Evolutionary conservation across 1,140 invertebrate genomes (phyloP), one percentile per base, ranked within the genome.

Genomic region (Polyergus mexicanus): DNA sequence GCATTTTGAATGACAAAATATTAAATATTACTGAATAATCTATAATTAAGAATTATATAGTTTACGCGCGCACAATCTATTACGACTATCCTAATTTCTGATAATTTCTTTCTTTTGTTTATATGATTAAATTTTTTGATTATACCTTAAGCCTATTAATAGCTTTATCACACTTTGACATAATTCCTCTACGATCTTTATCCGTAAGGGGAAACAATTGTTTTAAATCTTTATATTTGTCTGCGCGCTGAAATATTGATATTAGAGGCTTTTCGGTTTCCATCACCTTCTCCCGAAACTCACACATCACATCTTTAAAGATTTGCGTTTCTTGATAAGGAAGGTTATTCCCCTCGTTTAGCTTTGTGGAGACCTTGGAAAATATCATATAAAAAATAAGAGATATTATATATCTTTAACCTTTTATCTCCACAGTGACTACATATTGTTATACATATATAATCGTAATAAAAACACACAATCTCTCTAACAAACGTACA

Each of bases 291-390:
- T 56, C 76, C 58, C 66, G 75, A 80, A 92, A 87, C 38, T 92
- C 92, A 6, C 86, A 19, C 28, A 91, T 28, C 7, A 93, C 84
- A 2, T 88, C 69, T 65, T 75, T 90, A 32, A 90, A 93, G 2
- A 76, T 81, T 65, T 90, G 71, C 5, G 84, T 91, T 69, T 90
- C 89, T 68, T 93, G 92, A 85, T 92, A 92, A 0, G 91, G 89
- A 11, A 92, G 84, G 4, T 44, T 83, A 19, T 65, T 63, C 35
- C 58, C 58, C 10, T 62, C 44, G 1, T 3, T 44, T 6, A 41
- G 0, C 13, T n/a, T 89, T 32, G 72, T 51, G 5, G 72, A 63
- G 10, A 51, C 19, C 88, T 88, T 62, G 19, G 65, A 87, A 44
- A 11, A 1, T 44, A 54, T 76, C 41, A 75, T 63, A 81, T 80